Evolutionary conservation across 2,113 vertebrate genomes (phyloP).

Genomic region (Micronycteris hirsuta): DNA sequence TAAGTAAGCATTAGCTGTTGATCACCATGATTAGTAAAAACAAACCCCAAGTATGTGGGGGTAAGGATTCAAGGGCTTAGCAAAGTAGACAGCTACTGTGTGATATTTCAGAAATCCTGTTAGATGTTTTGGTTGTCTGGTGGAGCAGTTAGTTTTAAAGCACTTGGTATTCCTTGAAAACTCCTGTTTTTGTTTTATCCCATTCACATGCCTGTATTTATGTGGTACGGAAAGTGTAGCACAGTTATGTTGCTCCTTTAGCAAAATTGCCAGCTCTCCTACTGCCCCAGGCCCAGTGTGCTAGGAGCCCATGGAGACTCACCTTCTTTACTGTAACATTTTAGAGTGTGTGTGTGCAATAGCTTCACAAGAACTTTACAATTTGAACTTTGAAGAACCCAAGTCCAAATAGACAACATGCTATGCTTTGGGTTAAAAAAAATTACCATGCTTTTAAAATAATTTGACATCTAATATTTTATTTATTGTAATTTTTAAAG

Average conservation of each 20-base stretch:
- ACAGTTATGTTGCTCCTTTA: background rate
- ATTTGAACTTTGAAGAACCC: background rate
- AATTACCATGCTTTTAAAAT: background rate
- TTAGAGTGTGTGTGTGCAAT: background rate
- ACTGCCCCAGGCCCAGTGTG: background rate
- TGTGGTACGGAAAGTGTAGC: background rate
- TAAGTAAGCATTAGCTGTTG: background rate
- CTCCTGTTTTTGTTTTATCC: slow-evolving; percentile 1
- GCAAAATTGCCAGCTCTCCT: background rate
- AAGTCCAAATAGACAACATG: background rate
- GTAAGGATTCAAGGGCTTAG: slow-evolving; percentile 12
- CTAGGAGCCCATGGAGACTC: background rate
- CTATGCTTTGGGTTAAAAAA: slow-evolving; percentile 12
- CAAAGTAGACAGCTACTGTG: background rate
- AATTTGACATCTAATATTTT: background rate
- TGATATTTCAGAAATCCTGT: slow-evolving; percentile 29
- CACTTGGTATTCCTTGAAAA: background rate
- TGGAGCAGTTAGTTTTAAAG: background rate
- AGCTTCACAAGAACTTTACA: background rate
- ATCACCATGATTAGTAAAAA: slow-evolving; percentile 2
- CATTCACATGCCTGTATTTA: background rate
- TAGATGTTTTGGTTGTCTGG: background rate
- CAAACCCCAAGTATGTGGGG: background rate
- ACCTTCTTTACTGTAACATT: background rate
- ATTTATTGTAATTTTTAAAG: background rate